phyloP scores from a whole-genome alignment of 2,113 vertebrate species.

The Podarcis muralis region DNA sequence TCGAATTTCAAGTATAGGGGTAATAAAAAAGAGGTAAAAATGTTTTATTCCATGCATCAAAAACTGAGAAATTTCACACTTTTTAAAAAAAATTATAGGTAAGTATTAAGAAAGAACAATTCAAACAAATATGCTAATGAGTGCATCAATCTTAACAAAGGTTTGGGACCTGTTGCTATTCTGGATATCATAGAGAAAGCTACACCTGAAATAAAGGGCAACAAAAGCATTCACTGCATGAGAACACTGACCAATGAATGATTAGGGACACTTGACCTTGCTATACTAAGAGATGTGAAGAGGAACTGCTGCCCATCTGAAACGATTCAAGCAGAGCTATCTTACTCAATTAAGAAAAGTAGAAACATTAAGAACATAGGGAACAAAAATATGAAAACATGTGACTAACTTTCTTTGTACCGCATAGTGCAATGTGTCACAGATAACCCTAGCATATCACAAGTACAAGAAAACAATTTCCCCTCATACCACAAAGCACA shows the following conservation, averaged over 20 bases:
- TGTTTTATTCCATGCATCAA: background rate
- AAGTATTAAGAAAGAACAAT: background rate
- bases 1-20: background rate
- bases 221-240: background rate
- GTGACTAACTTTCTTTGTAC: background rate
- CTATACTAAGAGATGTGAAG: background rate
- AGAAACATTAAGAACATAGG: background rate
- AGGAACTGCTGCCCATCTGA: background rate
- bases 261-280: background rate
- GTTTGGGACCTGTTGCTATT: background rate
- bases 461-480: constrained; percentile 18
- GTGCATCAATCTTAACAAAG: background rate
- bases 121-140: background rate
- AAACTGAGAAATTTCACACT: background rate
- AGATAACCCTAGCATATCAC: constrained; percentile 24
- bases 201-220: background rate
- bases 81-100: background rate
- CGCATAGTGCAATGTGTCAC: background rate
- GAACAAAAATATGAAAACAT: background rate
- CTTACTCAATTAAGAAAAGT: background rate
- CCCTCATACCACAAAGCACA: background rate
- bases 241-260: background rate
- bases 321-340: background rate
- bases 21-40: background rate
- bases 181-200: background rate